These are phyloP conservation scores for Eleginops maclovinus DNA, from an alignment of 2,113 vertebrate genomes.

Conservation along the genomic window DNA sequence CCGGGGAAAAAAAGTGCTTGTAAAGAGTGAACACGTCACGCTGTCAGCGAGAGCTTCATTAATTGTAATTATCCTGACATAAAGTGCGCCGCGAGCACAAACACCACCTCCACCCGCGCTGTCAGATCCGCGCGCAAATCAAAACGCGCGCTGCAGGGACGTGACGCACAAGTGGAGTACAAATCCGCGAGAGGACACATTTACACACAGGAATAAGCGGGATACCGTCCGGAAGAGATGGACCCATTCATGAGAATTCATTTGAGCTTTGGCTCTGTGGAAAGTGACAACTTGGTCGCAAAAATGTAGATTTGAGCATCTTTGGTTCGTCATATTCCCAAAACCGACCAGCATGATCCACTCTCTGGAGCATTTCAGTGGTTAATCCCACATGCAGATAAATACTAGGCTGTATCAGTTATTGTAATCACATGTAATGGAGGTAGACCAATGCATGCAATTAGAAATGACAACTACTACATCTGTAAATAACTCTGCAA, in stretches of 20 bases:
- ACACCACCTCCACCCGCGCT: constrained; percentile 2
- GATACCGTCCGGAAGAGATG: background rate
- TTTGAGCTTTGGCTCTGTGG: background rate
- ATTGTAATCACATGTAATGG: background rate
- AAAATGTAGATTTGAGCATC: background rate
- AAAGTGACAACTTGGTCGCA: background rate
- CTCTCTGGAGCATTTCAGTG: too few species aligned
- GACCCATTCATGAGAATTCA: background rate
- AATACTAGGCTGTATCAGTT: background rate
- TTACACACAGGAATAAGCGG: background rate
- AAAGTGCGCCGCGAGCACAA: constrained; percentile 36
- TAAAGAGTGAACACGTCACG: background rate
- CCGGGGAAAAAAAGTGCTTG: background rate
- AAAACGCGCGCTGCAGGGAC: constrained; percentile 5
- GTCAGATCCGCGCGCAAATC: constrained; percentile 36
- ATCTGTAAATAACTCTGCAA: too few species aligned
- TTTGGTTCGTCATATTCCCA: background rate
- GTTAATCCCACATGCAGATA: background rate
- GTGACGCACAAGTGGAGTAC: constrained; percentile 21
- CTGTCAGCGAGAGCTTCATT: constrained; percentile 34
- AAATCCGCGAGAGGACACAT: constrained; percentile 16
- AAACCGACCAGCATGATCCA: background rate
- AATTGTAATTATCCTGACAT: constrained; percentile 45
- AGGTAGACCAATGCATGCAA: too few species aligned
- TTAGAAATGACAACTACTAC: too few species aligned